Conservation (phyloP, 2,888 invertebrate genomes). For the Metellina segmentata region DNA sequence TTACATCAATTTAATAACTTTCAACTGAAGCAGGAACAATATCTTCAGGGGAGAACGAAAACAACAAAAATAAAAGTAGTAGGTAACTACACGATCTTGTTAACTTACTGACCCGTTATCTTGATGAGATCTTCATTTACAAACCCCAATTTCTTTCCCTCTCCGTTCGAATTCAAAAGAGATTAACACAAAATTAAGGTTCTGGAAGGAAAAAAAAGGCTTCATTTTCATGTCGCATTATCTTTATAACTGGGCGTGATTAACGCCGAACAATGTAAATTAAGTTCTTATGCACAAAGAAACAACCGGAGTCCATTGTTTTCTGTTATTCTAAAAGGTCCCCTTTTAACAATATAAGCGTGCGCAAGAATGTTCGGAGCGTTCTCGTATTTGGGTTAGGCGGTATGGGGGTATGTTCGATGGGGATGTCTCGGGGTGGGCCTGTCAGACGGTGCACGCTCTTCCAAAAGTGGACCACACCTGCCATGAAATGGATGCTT, state of each 20-base stretch:
- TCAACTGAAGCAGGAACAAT: conserved; percentile 11
- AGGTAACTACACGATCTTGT: conserved; percentile 40
- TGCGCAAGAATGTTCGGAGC: conserved; percentile 45
- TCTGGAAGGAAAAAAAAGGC: neutral
- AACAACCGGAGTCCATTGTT: conserved; percentile 53
- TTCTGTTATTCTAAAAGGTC: conserved; percentile 35
- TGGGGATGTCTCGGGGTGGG: conserved; percentile 48
- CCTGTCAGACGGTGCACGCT: neutral
- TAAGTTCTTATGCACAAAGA: conserved; percentile 31
- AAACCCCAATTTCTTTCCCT: conserved; percentile 11
- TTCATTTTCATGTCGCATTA: conserved; percentile 39
- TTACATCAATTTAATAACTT: neutral
- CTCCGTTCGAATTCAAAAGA: conserved; percentile 3
- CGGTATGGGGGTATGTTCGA: conserved; percentile 1
- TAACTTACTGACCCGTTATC: conserved; percentile 60
- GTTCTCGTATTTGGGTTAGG: conserved; percentile 65
- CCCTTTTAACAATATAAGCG: conserved; percentile 69
- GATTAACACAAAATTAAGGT: conserved; percentile 20
- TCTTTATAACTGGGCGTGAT: conserved; percentile 69
- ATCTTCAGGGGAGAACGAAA: neutral
- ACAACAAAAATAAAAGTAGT: conserved; percentile 2
- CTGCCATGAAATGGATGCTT: conserved; percentile 16
- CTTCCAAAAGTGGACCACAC: conserved; percentile 37
- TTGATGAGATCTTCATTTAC: conserved; percentile 53
- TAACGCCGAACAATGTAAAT: conserved; percentile 69